Evolutionary conservation across 37 sponge, comb jelly and placozoan genomes (phyloP).

Genomic region (Theonella swinhoei): DNA sequence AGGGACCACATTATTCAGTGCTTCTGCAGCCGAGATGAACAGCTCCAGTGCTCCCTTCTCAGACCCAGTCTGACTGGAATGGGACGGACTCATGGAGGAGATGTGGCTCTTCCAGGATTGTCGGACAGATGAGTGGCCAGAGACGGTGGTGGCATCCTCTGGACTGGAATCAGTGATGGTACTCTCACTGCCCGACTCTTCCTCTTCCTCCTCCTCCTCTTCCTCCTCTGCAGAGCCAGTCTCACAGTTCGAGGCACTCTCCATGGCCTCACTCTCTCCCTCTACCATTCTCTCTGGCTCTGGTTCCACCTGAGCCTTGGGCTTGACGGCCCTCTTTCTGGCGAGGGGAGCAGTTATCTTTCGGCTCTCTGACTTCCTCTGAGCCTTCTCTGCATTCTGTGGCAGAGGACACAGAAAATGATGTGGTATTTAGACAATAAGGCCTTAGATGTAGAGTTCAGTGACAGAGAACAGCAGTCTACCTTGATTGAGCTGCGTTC

Average conservation of each 20-base stretch:
- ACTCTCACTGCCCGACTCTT: constrained; percentile 55
- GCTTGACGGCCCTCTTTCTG: constrained; percentile 23
- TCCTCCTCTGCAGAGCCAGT: constrained; percentile 1
- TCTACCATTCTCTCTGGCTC: background rate
- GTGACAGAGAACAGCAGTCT: background rate
- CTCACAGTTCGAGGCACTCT: constrained; percentile 39
- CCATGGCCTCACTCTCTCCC: constrained; percentile 52
- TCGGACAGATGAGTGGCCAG: background rate
- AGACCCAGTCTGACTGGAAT: background rate
- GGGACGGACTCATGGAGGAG: background rate
- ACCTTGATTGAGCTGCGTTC: constrained; percentile 70
- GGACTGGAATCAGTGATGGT: constrained; percentile 64
- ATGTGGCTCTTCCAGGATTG: background rate
- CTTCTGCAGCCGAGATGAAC: constrained; percentile 73
- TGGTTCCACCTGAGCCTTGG: background rate
- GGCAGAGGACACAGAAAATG: constrained; percentile 5
- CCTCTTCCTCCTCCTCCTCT: too few relatives aligned
- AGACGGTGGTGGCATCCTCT: constrained; percentile 21
- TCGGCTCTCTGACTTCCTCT: constrained; percentile 49
- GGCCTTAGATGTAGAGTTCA: background rate
- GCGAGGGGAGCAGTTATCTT: constrained; percentile 24
- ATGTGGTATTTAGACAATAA: too few relatives aligned
- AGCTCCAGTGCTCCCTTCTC: constrained; percentile 63
- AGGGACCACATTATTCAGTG: constrained; percentile 63
- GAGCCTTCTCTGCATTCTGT: constrained; percentile 74